Base-by-base conservation (phyloP, 2,888 invertebrate species). In the Proisotoma minuta region DNA sequence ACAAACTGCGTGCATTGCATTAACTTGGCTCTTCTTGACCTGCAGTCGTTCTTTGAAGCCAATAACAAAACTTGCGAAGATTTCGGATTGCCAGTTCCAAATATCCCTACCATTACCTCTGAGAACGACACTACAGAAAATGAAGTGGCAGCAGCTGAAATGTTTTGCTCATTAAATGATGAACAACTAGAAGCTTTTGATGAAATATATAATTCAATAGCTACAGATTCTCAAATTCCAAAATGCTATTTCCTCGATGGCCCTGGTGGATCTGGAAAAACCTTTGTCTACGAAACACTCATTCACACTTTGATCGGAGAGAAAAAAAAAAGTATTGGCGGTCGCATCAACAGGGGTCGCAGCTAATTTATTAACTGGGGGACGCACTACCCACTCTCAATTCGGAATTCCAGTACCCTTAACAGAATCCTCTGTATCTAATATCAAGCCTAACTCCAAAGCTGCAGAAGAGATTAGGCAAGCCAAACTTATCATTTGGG, bases 261-360 rank as follows among this genome's bases (percentile, higher is more conserved):
- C 4, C 75, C 77, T 4, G 76, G 76, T 10, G 77, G 77, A 12
- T 74, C 75, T 29, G 77, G 77, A 5, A 77, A 78, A 66, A 76
- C 75, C 2, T 76, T 66, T 61, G 40, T 75, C 4, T 75, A 73
- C 59, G 71, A 66, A 24, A 57, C 64, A 15, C n/a, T 66, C n/a
- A 23, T 61, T 10, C 59, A 61, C 24, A 34, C 15, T n/a, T 2
- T 63, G 1, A 24, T 49, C n/a, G 57, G 43, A 12, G 12, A 54
- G 8, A n/a, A n/a, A 34, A 10, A 18, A 48, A 22, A 43, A 27
- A 1, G 66, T 61, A 2, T 34, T 65, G 3, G 47, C 66, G 1
- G 50, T 69, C 12, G 72, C 72, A 10, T 62, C 65, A n/a, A 72
- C 70, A 18, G 73, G 72, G 24, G 69, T 73, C 29, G 73, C 73